These are phyloP conservation scores for Himantopus leucocephalus DNA, from an alignment of 2,113 vertebrate genomes.

Conservation along the genomic window DNA sequence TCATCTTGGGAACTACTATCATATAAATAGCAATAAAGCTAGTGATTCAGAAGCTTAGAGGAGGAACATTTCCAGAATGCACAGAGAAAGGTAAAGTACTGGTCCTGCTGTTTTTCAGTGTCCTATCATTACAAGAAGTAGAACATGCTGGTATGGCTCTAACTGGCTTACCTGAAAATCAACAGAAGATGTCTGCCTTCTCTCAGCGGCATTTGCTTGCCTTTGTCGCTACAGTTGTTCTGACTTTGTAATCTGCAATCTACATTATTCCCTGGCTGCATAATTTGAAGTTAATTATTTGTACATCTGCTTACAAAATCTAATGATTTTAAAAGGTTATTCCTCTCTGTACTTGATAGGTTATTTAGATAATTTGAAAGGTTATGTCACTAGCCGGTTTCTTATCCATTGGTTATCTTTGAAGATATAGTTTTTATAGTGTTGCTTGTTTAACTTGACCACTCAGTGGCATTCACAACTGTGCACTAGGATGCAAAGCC, in stretches of 20 bases:
- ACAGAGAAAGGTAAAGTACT: not conserved
- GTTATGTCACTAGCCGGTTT: not conserved
- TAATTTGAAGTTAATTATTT: constrained; percentile 59
- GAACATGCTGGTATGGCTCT: not conserved
- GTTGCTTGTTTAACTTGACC: not conserved
- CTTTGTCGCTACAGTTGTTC: not conserved
- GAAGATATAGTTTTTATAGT: not conserved
- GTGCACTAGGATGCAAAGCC: not conserved
- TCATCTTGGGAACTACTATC: not conserved
- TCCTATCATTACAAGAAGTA: not conserved
- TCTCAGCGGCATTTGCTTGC: not conserved
- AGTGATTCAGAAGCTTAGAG: not conserved
- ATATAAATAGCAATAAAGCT: not conserved
- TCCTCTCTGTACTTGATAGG: not conserved
- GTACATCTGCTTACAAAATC: constrained; percentile 35
- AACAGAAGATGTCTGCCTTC: not conserved
- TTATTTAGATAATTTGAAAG: not conserved
- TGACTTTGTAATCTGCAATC: not conserved
- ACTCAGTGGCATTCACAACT: not conserved
- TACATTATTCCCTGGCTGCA: not conserved
- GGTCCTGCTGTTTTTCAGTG: not conserved
- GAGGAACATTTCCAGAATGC: not conserved
- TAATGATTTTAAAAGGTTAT: constrained; percentile 34
- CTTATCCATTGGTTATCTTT: not conserved
- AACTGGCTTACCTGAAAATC: not conserved